Evolutionary conservation across 2,797 vertebrate species (phyloP).

Genomic region (Tragopan temminckii): DNA sequence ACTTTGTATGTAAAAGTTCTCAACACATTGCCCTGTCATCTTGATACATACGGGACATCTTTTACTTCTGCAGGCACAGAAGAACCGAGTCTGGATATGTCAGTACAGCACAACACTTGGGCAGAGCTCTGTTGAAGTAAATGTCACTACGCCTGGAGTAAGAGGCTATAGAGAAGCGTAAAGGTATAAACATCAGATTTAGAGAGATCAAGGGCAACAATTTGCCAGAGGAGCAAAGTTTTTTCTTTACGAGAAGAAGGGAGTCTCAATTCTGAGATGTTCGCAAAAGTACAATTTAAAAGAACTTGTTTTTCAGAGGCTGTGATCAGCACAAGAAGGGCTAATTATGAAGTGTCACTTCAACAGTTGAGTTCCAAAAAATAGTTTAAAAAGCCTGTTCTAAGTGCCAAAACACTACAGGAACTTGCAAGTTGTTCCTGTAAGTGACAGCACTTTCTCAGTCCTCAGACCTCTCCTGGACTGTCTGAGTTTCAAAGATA

Average conservation of each 20-base stretch:
- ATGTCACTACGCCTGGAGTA: conserved; percentile 64
- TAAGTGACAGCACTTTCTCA: not conserved
- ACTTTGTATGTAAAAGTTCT: conserved; percentile 47
- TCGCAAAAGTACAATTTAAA: not conserved
- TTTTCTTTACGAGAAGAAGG: conserved; percentile 44
- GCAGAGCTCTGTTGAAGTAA: conserved; percentile 66
- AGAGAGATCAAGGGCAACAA: conserved; percentile 55
- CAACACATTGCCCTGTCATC: conserved; percentile 65
- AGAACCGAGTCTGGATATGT: conserved; percentile 66
- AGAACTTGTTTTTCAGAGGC: not conserved
- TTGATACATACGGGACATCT: conserved; percentile 56
- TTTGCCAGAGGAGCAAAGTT: conserved; percentile 52
- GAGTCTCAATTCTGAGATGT: not conserved
- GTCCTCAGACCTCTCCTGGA: not conserved
- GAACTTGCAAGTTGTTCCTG: not conserved
- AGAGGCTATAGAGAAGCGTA: conserved; percentile 58
- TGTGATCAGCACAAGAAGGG: not conserved
- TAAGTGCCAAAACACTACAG: not conserved
- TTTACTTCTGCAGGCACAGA: conserved; percentile 55
- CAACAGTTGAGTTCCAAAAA: not conserved
- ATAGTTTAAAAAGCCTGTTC: conserved; percentile 3
- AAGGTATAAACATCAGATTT: conserved; percentile 65
- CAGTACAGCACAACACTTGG: conserved; percentile 41
- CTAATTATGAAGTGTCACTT: not conserved
- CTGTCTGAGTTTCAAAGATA: not conserved